A percentile compares a stretch with the other conserved stretches of the same genome.
Evolutionary conservation across 2,113 vertebrate species (phyloP).

Genomic region (Alligator sinensis): DNA sequence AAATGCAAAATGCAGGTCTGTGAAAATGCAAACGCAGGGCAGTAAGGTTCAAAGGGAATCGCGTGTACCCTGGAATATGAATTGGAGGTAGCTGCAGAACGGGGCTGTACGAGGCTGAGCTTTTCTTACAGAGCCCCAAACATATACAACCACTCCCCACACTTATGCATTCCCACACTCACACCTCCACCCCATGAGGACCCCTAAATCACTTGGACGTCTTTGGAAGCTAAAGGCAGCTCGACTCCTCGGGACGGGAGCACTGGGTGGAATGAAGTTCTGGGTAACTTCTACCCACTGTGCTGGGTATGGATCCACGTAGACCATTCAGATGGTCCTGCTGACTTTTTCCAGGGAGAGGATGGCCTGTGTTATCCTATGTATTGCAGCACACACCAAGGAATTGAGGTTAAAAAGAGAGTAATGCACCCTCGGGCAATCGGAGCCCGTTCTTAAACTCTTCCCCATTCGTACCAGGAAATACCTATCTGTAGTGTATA

Average conservation of each 20-base stretch:
- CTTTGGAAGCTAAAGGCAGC: neutral
- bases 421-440: neutral
- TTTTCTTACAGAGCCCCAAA: neutral
- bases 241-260: neutral
- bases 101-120: neutral
- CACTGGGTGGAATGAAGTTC: neutral
- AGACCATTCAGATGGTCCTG: neutral
- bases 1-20: too few species aligned
- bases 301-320: neutral
- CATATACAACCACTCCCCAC: too few species aligned
- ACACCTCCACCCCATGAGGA: neutral
- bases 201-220: neutral
- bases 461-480: neutral
- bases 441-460: neutral
- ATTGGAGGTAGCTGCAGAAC: neutral
- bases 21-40: too few species aligned
- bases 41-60: too few species aligned
- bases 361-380: neutral
- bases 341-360: neutral
- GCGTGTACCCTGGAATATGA: neutral
- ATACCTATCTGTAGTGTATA: neutral
- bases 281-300: neutral
- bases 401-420: neutral
- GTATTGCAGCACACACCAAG: neutral
- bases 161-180: too few species aligned